Conservation (phyloP, 2,113 vertebrate species). For the Centrocercus urophasianus region DNA sequence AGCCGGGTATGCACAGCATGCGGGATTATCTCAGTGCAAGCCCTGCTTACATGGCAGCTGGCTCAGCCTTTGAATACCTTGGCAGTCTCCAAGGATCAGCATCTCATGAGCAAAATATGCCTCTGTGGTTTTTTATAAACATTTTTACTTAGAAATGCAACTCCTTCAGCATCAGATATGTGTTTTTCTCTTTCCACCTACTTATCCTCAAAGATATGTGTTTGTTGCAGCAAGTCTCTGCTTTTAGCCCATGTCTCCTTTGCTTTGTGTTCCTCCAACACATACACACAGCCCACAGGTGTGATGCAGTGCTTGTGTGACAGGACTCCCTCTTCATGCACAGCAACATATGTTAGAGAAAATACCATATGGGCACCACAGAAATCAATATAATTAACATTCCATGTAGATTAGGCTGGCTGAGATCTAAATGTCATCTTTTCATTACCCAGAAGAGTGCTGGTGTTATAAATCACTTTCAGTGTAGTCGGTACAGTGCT, state of each 20-base stretch:
- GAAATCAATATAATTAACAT: neutral
- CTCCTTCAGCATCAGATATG: neutral
- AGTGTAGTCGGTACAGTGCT: rapidly evolving
- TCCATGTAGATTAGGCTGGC: neutral
- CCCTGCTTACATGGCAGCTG: constrained; percentile 40
- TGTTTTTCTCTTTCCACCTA: constrained; percentile 33
- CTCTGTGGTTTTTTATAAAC: constrained; percentile 31
- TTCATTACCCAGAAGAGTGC: neutral
- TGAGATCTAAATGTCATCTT: neutral
- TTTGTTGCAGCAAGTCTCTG: neutral
- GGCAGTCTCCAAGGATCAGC: constrained; percentile 38
- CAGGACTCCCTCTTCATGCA: neutral
- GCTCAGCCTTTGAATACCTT: constrained; percentile 56
- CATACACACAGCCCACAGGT: neutral
- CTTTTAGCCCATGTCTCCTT: constrained; percentile 16
- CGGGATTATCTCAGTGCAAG: constrained; percentile 48
- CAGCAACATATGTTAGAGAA: neutral
- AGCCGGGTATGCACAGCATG: constrained; percentile 42
- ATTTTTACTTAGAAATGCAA: constrained; percentile 47
- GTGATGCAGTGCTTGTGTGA: neutral
- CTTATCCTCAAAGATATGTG: constrained; percentile 5
- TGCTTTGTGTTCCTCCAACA: neutral
- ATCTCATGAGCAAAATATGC: constrained; percentile 62
- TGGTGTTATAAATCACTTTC: neutral
- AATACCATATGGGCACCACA: neutral